Evolutionary conservation across 1,140 invertebrate species (phyloP), one percentile per base, ranked within the genome.

Genomic region (Metaphire vulgaris): DNA sequence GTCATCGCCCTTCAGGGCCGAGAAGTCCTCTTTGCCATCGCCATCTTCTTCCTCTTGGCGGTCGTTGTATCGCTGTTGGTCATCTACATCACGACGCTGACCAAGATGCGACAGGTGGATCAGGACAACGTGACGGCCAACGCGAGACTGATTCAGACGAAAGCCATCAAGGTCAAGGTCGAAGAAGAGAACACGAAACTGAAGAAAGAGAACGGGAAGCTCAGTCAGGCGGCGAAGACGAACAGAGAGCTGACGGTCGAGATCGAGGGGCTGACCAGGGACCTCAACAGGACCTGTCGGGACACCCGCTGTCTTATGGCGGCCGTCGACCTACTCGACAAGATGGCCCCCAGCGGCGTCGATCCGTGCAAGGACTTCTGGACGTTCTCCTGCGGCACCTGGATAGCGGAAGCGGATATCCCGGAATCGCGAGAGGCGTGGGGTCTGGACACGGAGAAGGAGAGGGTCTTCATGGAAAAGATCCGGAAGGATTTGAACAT

Each of bases 21-120:
- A 34, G 75, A 76, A 64, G 75, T 76, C n/a, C 67, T 76, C 41
- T 72, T 76, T 33, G 75, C 75, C 69, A 76, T 76, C 30, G 34
- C 31, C 12, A 64, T 76, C 33, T 76, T 76, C 69, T 76, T 76
- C 34, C 64, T 76, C 32, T 65, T 76, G 28, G 68, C 75, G n/a
- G 69, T 76, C 15, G 64, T 65, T 31, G 64, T 72, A 30, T 41
- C 69, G 15, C 56, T 76, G 33, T n/a, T 76, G 41, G 71, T 76
- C 68, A 69, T 76, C n/a, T 30, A 56, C 16, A n/a, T 30, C 33
- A 72, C 41, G 41, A 56, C 41, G 41, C 6, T 56, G 6, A 56
- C 41, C 6, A 56, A 56, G 41, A 6, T 56, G 6, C 41, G 41
- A 56, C 6, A 6, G 41, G 6, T 21, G 21, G 41, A 56, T 56